Conservation (phyloP, 2,888 invertebrate species). For the Beris morrisii region DNA sequence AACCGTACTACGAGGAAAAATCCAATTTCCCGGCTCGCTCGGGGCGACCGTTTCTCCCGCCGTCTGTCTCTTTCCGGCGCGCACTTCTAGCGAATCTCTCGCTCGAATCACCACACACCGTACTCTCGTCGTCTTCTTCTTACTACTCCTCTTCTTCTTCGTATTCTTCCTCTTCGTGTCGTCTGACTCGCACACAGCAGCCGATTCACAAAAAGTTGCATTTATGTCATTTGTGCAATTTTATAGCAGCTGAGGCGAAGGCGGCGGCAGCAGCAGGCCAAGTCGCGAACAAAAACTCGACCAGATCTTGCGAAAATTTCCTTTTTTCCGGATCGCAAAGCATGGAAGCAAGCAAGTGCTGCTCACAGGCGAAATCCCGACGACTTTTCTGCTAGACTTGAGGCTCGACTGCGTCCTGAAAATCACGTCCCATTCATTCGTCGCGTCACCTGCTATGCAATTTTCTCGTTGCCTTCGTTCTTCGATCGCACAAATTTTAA, state of each 20-base stretch:
- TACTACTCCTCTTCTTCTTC: not conserved
- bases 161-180: too few relatives aligned
- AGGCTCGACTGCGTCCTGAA: too few relatives aligned
- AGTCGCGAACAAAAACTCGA: not conserved
- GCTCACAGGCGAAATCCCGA: too few relatives aligned
- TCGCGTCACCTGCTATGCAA: too few relatives aligned
- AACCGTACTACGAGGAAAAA: not conserved
- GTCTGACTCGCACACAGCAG: not conserved
- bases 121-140: constrained; percentile 5
- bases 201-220: constrained; percentile 2
- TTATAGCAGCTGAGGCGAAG: not conserved
- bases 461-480: too few relatives aligned
- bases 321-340: too few relatives aligned
- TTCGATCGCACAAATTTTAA: too few relatives aligned
- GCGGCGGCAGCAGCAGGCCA: not conserved
- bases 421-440: too few relatives aligned
- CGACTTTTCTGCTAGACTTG: too few relatives aligned
- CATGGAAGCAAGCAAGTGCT: too few relatives aligned
- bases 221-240: constrained; percentile 24
- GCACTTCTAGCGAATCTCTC: not conserved
- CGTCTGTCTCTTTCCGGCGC: too few relatives aligned
- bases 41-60: not conserved
- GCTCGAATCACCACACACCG: not conserved
- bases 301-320: too few relatives aligned
- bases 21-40: not conserved